These are phyloP conservation scores for Pollenia griseotomentosa DNA, from an alignment of 2,888 invertebrate species.

Conservation along the genomic window DNA sequence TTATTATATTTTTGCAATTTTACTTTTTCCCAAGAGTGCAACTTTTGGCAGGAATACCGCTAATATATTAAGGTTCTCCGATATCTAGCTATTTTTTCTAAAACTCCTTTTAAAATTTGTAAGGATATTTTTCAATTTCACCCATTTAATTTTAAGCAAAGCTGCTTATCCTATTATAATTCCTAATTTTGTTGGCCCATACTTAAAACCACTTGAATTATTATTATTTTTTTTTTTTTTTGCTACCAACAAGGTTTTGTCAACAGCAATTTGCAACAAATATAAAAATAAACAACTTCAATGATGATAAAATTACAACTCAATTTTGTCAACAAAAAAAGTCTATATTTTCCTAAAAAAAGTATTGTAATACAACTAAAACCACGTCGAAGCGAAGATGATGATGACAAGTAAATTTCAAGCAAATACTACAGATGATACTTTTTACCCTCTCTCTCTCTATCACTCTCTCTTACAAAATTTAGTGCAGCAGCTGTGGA, in stretches of 20 bases:
- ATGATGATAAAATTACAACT: constrained; percentile 38
- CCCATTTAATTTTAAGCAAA: background rate
- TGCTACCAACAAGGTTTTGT: constrained; percentile 75
- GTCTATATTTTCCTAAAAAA: background rate
- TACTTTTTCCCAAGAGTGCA: no score
- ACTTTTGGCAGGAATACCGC: no score
- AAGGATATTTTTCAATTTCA: background rate
- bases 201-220: background rate
- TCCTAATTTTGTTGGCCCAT: background rate
- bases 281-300: constrained; percentile 56
- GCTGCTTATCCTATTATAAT: background rate
- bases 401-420: constrained; percentile 42
- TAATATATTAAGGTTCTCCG: no score
- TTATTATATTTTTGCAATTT: no score
- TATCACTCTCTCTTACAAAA: background rate
- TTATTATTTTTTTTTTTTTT: background rate
- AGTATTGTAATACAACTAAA: constrained; percentile 30
- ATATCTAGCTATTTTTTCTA: no score
- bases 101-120: no score
- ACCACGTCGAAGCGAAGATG: background rate
- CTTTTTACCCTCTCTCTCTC: constrained; percentile 18
- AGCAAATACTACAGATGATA: constrained; percentile 37
- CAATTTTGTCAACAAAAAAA: constrained; percentile 26
- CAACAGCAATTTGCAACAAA: constrained; percentile 70
- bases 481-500: constrained; percentile 45